These are phyloP conservation scores for Limonius californicus DNA, from an alignment of 1,140 invertebrate genomes.

Conservation along the genomic window DNA sequence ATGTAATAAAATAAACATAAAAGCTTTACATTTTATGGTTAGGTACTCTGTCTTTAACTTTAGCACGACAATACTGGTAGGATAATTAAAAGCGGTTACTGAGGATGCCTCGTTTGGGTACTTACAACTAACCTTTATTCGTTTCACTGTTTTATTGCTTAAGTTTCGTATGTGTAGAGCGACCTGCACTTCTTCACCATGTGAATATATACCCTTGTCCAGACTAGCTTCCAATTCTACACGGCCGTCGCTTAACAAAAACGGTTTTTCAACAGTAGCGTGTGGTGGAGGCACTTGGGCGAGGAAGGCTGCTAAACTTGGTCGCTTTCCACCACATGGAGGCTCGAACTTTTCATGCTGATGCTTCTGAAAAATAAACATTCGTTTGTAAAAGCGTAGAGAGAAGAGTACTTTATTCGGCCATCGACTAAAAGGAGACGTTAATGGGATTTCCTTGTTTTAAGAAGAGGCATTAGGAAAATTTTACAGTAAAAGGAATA, in stretches of 20 bases:
- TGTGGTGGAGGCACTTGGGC: slow-evolving; percentile 41
- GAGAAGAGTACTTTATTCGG: too few species aligned
- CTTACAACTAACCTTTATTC: slow-evolving; percentile 78
- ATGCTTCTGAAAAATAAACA: slow-evolving; percentile 19
- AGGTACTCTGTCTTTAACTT: too few species aligned
- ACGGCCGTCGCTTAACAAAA: slow-evolving; percentile 62
- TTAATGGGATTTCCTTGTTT: too few species aligned
- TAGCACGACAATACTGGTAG: too few species aligned
- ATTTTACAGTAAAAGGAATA: too few species aligned
- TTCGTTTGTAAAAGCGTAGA: too few species aligned
- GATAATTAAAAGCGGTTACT: too few species aligned
- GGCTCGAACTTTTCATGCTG: slow-evolving; percentile 29
- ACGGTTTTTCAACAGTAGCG: slow-evolving; percentile 56
- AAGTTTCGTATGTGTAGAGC: slow-evolving; percentile 89
- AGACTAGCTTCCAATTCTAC: slow-evolving; percentile 82
- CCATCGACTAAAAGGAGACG: too few species aligned
- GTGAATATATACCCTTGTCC: slow-evolving; percentile 89
- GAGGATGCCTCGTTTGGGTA: too few species aligned
- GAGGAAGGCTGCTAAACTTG: slow-evolving; percentile 39
- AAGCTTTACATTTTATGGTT: too few species aligned
- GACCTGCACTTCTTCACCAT: slow-evolving; percentile 87
- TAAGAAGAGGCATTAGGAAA: too few species aligned
- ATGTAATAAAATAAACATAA: too few species aligned
- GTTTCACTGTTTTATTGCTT: slow-evolving; percentile 90
- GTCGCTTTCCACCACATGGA: slow-evolving; percentile 37